These are phyloP conservation scores for Procambarus virginalis DNA, from an alignment of 1,140 invertebrate species.

Conservation along the genomic window DNA sequence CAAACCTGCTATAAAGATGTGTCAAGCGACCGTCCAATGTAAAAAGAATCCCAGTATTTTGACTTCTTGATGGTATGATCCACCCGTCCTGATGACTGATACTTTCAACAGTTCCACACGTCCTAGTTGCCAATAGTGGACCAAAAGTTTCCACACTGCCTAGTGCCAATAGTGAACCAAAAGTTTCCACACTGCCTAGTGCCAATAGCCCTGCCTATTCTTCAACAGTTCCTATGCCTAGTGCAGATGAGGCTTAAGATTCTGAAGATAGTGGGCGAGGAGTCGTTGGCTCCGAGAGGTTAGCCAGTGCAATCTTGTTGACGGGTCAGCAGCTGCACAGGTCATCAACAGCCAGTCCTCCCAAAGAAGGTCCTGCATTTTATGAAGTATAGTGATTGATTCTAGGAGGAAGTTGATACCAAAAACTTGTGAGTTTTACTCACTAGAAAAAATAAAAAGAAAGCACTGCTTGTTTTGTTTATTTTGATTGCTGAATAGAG, in stretches of 20 bases:
- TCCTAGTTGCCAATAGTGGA: background rate
- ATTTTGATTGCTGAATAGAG: background rate
- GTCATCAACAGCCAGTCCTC: background rate
- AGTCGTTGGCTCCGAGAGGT: background rate
- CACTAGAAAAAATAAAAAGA: background rate
- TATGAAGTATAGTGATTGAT: constrained; percentile 28
- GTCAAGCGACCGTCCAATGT: constrained; percentile 23
- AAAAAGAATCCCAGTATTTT: constrained; percentile 57
- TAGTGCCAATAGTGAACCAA: background rate
- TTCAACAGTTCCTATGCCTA: background rate
- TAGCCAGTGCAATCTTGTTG: background rate
- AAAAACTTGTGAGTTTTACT: background rate
- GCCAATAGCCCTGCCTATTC: background rate
- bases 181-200: background rate
- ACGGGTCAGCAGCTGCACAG: background rate
- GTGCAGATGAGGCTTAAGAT: background rate
- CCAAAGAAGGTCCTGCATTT: background rate
- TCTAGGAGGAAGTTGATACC: background rate
- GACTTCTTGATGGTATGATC: constrained; percentile 44
- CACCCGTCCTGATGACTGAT: background rate
- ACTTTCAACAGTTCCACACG: background rate
- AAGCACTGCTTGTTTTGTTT: background rate
- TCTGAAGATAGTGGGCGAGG: constrained; percentile 6
- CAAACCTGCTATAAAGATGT: constrained; percentile 4
- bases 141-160: background rate